phyloP scores from a whole-genome alignment of 37 sponge, comb jelly and placozoan genomes.

The Haliclona indistincta region DNA sequence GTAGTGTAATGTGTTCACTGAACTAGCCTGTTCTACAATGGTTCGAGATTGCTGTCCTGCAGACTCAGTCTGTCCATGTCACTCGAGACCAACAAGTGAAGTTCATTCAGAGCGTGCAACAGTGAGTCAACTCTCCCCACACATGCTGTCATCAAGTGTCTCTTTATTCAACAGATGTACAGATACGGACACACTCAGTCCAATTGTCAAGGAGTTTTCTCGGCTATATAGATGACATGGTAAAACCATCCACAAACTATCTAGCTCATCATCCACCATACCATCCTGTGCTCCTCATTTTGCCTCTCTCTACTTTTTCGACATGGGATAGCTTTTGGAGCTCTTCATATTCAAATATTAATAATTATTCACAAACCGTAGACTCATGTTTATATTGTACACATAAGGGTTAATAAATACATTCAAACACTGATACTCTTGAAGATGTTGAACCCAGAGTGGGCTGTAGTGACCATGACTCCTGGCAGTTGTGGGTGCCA shows the following conservation, averaged over 20 bases:
- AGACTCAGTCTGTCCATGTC: neutral
- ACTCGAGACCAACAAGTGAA: neutral
- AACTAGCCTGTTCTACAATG: neutral
- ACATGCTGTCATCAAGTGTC: neutral
- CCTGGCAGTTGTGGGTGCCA: conserved; percentile 99
- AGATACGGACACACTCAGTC: conserved; percentile 5
- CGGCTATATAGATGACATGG: conserved; percentile 39
- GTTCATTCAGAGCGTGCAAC: conserved; percentile 5
- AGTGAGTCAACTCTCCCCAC: conserved; percentile 13
- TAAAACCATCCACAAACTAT: neutral
- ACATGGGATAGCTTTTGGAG: neutral
- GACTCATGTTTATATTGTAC: too few relatives aligned
- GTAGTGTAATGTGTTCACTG: neutral
- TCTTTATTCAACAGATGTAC: conserved; percentile 42
- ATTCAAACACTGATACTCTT: conserved; percentile 93
- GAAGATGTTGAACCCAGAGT: conserved; percentile 90
- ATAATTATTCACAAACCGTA: neutral
- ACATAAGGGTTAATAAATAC: neutral
- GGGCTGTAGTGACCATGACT: conserved; percentile 88
- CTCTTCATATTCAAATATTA: neutral
- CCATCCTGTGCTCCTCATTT: too few relatives aligned
- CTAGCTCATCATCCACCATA: too few relatives aligned
- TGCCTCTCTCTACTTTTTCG: too few relatives aligned
- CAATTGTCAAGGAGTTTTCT: conserved; percentile 28
- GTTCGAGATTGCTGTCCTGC: neutral